A percentile compares a stretch with the other conserved stretches of the same genome.
phyloP scores from a whole-genome alignment of 2,888 invertebrate species.

The Apodemia zela region DNA sequence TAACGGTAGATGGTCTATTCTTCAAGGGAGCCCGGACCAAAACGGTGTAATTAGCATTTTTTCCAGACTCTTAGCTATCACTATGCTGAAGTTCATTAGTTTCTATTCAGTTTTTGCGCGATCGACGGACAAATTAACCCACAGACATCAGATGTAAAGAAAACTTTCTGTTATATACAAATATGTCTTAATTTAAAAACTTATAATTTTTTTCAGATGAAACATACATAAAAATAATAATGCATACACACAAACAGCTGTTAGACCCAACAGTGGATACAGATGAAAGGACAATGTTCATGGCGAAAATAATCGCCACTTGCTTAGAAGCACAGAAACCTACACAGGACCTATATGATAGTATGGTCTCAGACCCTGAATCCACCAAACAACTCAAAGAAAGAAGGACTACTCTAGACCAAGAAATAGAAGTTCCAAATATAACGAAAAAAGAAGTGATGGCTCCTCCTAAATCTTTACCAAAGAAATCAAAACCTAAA shows the following conservation, averaged over 20 bases:
- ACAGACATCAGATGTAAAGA: no score
- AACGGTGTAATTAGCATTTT: no score
- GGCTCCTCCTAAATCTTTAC: constrained; percentile 61
- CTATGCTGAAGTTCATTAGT: no score
- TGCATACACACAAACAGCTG: constrained; percentile 49
- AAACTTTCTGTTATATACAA: no score
- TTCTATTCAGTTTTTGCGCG: no score
- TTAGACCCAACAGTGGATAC: constrained; percentile 52
- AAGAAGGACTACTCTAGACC: constrained; percentile 35
- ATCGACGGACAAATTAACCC: no score
- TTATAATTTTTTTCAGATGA: constrained; percentile 57
- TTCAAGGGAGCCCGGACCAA: no score
- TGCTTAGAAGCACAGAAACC: constrained; percentile 48
- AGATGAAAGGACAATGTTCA: constrained; percentile 52
- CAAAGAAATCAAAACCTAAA: constrained; percentile 51
- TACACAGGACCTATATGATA: constrained; percentile 35
- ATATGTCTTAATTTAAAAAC: not conserved
- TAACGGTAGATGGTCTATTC: no score
- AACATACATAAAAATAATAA: constrained; percentile 51
- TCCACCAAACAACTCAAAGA: constrained; percentile 29
- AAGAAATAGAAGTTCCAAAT: constrained; percentile 35
- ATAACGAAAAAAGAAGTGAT: constrained; percentile 45
- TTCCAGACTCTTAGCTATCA: no score
- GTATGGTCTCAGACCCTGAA: constrained; percentile 43
- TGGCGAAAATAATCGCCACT: constrained; percentile 56